These are phyloP conservation scores for Drosophila melanosoma DNA, from an alignment of 2,888 invertebrate species.

Conservation along the genomic window DNA sequence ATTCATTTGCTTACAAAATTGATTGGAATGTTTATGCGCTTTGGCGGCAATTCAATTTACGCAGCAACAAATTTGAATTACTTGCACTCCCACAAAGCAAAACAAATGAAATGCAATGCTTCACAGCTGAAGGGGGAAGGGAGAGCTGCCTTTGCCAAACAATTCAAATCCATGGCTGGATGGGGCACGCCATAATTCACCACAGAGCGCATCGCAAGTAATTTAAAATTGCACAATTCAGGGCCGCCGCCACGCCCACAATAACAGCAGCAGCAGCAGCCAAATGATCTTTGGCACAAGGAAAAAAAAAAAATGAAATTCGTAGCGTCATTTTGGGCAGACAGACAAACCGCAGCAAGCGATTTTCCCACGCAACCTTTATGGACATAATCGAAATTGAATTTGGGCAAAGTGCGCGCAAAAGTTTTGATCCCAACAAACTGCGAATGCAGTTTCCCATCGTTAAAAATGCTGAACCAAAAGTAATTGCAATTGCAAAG, in stretches of 20 bases:
- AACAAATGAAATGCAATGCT: conserved; percentile 58
- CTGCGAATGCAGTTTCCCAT: conserved; percentile 65
- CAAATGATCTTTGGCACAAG: conserved; percentile 27
- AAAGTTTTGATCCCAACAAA: conserved; percentile 31
- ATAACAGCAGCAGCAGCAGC: conserved; percentile 19
- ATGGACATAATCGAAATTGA: conserved; percentile 65
- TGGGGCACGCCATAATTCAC: conserved; percentile 51
- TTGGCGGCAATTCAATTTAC: conserved; percentile 64
- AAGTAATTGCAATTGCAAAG: conserved; percentile 71
- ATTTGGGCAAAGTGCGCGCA: conserved; percentile 51
- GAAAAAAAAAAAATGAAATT: conserved; percentile 7
- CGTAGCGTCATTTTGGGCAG: conserved; percentile 43
- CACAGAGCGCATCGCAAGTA: conserved; percentile 52
- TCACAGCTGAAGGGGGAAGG: not conserved
- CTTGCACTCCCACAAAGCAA: conserved; percentile 32
- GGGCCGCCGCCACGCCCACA: conserved; percentile 46
- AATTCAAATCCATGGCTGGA: conserved; percentile 37
- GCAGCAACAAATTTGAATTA: conserved; percentile 69
- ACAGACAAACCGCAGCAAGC: conserved; percentile 64
- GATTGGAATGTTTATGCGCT: conserved; percentile 70
- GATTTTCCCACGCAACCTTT: conserved; percentile 65
- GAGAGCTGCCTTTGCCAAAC: conserved; percentile 31
- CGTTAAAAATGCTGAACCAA: conserved; percentile 66
- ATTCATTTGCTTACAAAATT: conserved; percentile 71
- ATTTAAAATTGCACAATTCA: conserved; percentile 58